These are phyloP conservation scores for Euplagia quadripunctaria DNA, from an alignment of 2,888 invertebrate genomes.

Conservation along the genomic window DNA sequence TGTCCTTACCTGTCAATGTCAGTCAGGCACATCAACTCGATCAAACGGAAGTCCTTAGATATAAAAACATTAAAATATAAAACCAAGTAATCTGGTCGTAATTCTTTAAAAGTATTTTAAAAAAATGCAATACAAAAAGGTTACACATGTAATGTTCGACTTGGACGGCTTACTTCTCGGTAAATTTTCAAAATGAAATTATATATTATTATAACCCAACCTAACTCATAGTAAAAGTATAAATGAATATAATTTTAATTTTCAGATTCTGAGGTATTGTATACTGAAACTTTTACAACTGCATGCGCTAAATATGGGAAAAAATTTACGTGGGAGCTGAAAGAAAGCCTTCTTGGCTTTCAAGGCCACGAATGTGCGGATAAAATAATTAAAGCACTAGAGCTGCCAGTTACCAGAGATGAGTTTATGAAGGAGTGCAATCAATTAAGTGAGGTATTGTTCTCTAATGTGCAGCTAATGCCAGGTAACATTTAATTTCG, in stretches of 20 bases:
- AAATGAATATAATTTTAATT: not conserved
- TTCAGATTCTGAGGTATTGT: conserved; percentile 92
- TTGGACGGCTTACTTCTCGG: conserved; percentile 88
- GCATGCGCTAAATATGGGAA: conserved; percentile 91
- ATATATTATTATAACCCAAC: no score
- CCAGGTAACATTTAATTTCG: conserved; percentile 87
- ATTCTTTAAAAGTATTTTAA: conserved; percentile 4
- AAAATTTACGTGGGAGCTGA: conserved; percentile 93
- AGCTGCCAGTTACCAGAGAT: conserved; percentile 89
- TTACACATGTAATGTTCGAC: conserved; percentile 88
- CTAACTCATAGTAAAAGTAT: not conserved
- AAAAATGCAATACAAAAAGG: conserved; percentile 75
- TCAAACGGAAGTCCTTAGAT: not conserved
- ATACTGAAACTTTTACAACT: conserved; percentile 90
- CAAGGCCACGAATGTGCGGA: conserved; percentile 89
- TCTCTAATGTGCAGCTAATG: conserved; percentile 89
- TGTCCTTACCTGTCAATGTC: not conserved
- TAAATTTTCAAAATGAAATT: conserved; percentile 55
- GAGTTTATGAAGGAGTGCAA: conserved; percentile 88
- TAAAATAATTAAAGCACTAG: conserved; percentile 86
- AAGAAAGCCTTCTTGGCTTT: conserved; percentile 90
- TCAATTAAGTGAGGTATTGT: conserved; percentile 85
- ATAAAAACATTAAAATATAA: no score
- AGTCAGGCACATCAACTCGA: not conserved
- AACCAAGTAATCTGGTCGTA: not conserved